A percentile compares a stretch with the other conserved stretches of the same genome.
Evolutionary conservation across 2,113 vertebrate genomes (phyloP).

Genomic region (Silurus glanis): DNA sequence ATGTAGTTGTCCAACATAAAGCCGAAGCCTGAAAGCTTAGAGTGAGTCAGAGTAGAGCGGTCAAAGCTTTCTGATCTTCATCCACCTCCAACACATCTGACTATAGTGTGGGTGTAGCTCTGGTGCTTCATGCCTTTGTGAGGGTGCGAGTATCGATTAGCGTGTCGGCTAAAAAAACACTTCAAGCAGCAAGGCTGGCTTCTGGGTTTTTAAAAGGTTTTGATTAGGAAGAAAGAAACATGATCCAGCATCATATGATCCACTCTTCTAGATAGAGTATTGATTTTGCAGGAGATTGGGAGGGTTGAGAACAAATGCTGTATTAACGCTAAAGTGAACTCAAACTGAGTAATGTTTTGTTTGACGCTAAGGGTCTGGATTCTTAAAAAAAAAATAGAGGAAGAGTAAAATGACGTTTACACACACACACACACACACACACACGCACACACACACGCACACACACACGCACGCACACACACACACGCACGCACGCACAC

Average conservation of each 20-base stretch:
- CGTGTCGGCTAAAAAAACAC: constrained; percentile 63
- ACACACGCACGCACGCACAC: background rate
- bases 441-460: background rate
- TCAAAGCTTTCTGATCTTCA: constrained; percentile 65
- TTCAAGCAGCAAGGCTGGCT: constrained; percentile 24
- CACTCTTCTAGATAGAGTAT: constrained; percentile 27
- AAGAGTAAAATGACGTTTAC: background rate
- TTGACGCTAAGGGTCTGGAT: constrained; percentile 35
- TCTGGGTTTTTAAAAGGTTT: constrained; percentile 35
- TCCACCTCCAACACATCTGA: constrained; percentile 53
- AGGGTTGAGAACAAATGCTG: constrained; percentile 25
- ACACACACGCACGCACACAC: constrained; percentile 7
- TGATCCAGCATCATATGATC: constrained; percentile 36
- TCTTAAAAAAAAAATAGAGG: constrained; percentile 10
- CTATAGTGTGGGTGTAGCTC: constrained; percentile 39
- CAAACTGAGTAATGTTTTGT: constrained; percentile 11
- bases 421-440: constrained; percentile 8
- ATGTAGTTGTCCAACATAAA: constrained; percentile 38
- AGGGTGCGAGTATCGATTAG: constrained; percentile 73
- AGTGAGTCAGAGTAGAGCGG: constrained; percentile 52
- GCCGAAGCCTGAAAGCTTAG: constrained; percentile 7
- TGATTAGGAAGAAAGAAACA: constrained; percentile 45
- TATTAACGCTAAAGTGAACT: constrained; percentile 21
- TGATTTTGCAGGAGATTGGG: constrained; percentile 31
- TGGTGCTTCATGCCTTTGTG: constrained; percentile 64